A percentile compares a stretch with the other conserved stretches of the same genome.
Evolutionary conservation across 2,113 vertebrate genomes (phyloP).

Genomic region (Sialia sialis): DNA sequence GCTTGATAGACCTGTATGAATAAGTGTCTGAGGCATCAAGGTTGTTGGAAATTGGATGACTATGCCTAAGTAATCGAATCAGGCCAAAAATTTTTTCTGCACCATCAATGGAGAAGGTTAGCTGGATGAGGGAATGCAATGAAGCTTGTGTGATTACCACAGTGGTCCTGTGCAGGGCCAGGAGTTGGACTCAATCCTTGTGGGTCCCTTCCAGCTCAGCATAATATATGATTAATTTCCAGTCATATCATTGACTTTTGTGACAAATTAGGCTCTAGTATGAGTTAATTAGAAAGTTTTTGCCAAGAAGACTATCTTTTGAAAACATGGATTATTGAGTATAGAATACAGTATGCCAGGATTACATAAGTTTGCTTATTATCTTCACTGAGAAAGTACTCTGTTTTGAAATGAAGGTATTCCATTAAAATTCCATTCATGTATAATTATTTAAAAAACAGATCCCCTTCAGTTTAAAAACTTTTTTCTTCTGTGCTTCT

Average conservation of each 20-base stretch:
- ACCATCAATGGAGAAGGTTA: neutral
- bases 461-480: neutral
- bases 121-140: neutral
- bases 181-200: neutral
- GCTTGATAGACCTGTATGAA: neutral
- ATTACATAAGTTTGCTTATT: neutral
- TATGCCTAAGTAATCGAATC: neutral
- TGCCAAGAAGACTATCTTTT: neutral
- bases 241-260: neutral
- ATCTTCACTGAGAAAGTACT: neutral
- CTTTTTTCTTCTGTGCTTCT: neutral
- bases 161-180: neutral
- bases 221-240: neutral
- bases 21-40: neutral
- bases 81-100: neutral
- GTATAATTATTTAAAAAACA: neutral
- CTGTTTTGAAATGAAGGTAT: neutral
- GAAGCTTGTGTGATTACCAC: neutral
- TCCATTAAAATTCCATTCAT: neutral
- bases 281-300: neutral
- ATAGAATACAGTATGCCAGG: neutral
- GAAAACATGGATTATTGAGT: neutral
- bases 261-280: neutral
- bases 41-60: neutral
- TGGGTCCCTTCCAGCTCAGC: neutral